phyloP scores from a whole-genome alignment of 2,113 vertebrate genomes.

The Cryptomyrus ogoouensis region DNA sequence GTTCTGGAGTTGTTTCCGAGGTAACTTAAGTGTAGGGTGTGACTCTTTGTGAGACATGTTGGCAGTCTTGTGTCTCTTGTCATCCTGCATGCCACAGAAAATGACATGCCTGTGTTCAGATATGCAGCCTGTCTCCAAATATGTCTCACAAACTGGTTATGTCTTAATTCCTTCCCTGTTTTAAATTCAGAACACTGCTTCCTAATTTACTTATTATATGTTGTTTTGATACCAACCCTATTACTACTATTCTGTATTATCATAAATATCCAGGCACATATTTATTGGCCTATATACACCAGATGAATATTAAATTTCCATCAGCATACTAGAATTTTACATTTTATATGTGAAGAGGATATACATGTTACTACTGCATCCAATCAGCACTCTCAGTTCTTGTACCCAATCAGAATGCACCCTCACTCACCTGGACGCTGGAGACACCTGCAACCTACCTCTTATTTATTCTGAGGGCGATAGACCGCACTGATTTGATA shows the following conservation, averaged over 20 bases:
- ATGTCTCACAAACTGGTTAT: constrained; percentile 14
- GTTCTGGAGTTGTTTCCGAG: background rate
- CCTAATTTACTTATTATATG: background rate
- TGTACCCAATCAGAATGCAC: background rate
- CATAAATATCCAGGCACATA: background rate
- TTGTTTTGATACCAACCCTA: background rate
- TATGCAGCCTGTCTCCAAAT: background rate
- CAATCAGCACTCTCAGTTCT: background rate
- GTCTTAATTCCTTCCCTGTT: background rate
- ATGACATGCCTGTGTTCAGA: background rate
- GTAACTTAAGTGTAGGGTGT: constrained; percentile 10
- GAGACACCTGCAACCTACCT: background rate
- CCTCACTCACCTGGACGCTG: background rate
- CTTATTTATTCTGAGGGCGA: background rate
- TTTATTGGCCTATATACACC: background rate
- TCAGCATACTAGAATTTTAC: background rate
- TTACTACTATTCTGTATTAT: background rate
- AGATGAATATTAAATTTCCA: background rate
- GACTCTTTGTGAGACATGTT: background rate
- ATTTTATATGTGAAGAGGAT: background rate
- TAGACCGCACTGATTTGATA: background rate
- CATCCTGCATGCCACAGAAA: constrained; percentile 24
- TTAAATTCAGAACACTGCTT: background rate
- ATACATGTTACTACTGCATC: background rate
- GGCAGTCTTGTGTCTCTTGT: constrained; percentile 22